A percentile compares a stretch with the other conserved stretches of the same genome.
phyloP scores from a whole-genome alignment of 1,140 invertebrate species.

The Potamilus streckersoni region DNA sequence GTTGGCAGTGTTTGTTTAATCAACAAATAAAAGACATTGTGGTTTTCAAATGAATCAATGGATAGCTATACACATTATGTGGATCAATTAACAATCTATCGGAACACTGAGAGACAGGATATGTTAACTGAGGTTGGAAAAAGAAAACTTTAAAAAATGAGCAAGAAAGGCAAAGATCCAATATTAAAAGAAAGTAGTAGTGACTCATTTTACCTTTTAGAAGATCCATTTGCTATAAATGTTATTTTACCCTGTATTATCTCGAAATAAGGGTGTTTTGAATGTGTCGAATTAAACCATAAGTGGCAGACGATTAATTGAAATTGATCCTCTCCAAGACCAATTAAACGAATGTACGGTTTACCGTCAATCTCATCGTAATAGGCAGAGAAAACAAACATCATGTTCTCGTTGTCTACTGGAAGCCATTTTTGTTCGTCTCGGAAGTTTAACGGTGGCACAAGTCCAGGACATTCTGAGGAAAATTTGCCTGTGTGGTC shows the following conservation, averaged over 20 bases:
- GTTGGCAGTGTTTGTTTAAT: too few relatives aligned
- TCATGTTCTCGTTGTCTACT: neutral
- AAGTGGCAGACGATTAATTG: neutral
- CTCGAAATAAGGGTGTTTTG: neutral
- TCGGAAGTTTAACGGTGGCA: too few relatives aligned
- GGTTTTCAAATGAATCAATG: too few relatives aligned
- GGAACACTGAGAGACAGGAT: too few relatives aligned
- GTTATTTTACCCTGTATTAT: neutral
- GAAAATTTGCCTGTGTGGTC: too few relatives aligned
- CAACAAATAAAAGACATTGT: too few relatives aligned
- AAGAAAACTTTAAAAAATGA: too few relatives aligned
- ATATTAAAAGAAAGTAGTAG: neutral
- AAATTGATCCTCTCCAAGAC: neutral
- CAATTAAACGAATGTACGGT: neutral
- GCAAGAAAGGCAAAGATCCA: too few relatives aligned
- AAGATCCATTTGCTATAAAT: neutral
- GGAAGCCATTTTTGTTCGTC: neutral
- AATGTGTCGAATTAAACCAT: neutral
- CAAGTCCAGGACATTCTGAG: too few relatives aligned
- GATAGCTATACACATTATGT: too few relatives aligned
- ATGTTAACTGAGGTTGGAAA: too few relatives aligned
- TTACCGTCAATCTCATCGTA: neutral
- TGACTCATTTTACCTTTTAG: slow-evolving; percentile 1
- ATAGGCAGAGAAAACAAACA: slow-evolving; percentile 9
- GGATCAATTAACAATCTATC: too few relatives aligned